Evolutionary conservation across 2,888 invertebrate species (phyloP), one percentile per base, ranked within the genome.

Genomic region (Philaethria dido): DNA sequence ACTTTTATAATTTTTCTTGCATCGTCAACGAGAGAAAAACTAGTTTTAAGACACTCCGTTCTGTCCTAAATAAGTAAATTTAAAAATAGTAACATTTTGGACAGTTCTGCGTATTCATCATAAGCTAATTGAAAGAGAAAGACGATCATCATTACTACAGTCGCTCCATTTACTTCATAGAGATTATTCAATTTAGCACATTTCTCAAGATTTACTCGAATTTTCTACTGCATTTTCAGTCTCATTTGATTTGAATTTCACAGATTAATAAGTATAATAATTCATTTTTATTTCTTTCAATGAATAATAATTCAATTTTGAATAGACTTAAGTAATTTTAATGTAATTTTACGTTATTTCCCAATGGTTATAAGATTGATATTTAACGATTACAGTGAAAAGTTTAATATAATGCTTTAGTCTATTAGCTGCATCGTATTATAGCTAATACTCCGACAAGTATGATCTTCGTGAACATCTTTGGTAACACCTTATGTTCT

Each of bases 161-260:
- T 52, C 29, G 29, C 29, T 29, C 52, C 29, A 29, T 50, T 50
- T 50, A n/a, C 16, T 52, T 52, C 52, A n/a, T 52, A 29, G 29
- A 52, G 29, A n/a, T 29, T 29, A 52, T 29, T 52, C 16, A 52
- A 52, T 16, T 52, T 52, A 52, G n/a, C 29, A 11, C 1, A 11
- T 29, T 52, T 29, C 16, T 16, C 11, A 29, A 52, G 29, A 52
- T 52, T 52, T 29, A 16, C 29, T 52, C 29, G 1, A 52, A 52
- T 52, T 52, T 52, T 52, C 29, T 16, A 29, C 52, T 29, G 29
- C 11, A 16, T 39, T 39, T 39, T 39, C 39, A 52, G 16, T 29
- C 29, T 33, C 4, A 29, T 29, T 52, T 16, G 29, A 52, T 29
- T 52, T 16, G 9, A 5, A 11, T 52, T 52, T 16, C 52, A 4